phyloP scores from a whole-genome alignment of 2,797 vertebrate genomes.

The Erithacus rubecula region DNA sequence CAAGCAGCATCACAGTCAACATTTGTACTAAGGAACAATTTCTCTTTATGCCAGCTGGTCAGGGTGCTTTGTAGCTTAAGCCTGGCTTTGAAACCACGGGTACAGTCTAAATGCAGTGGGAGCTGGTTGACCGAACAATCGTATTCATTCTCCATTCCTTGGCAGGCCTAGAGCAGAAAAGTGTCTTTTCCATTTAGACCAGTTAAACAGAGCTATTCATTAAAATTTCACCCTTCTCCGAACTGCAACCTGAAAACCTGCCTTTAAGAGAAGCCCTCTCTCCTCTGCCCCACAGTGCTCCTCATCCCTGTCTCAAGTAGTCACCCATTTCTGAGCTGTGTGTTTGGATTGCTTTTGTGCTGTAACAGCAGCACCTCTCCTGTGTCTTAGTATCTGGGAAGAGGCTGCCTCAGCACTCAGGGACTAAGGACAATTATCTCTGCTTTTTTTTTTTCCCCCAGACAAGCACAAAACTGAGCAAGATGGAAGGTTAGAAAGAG shows the following conservation, averaged over 20 bases:
- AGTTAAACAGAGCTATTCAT: constrained; percentile 54
- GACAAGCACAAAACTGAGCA: background rate
- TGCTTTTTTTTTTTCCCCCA: background rate
- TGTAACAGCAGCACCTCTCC: background rate
- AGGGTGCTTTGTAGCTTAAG: constrained; percentile 41
- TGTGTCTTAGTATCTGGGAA: background rate
- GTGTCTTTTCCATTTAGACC: constrained; percentile 49
- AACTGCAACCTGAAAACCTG: background rate
- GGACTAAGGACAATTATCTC: background rate
- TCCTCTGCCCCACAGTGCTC: background rate
- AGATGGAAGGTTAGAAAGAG: constrained; percentile 43
- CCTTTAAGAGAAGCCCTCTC: background rate
- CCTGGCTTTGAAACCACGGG: constrained; percentile 45
- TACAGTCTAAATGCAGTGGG: constrained; percentile 38
- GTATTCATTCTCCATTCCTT: constrained; percentile 64
- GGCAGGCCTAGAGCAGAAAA: constrained; percentile 61
- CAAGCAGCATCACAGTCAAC: constrained; percentile 44
- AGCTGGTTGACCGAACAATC: constrained; percentile 59
- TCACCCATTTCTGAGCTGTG: background rate
- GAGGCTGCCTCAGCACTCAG: background rate
- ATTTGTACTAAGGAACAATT: constrained; percentile 56
- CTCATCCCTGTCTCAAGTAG: background rate
- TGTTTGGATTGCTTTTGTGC: background rate
- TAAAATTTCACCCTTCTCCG: constrained; percentile 11
- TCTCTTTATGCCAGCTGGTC: constrained; percentile 34